Base-by-base conservation (phyloP, 1,140 invertebrate species). In the Megathymus violae region DNA sequence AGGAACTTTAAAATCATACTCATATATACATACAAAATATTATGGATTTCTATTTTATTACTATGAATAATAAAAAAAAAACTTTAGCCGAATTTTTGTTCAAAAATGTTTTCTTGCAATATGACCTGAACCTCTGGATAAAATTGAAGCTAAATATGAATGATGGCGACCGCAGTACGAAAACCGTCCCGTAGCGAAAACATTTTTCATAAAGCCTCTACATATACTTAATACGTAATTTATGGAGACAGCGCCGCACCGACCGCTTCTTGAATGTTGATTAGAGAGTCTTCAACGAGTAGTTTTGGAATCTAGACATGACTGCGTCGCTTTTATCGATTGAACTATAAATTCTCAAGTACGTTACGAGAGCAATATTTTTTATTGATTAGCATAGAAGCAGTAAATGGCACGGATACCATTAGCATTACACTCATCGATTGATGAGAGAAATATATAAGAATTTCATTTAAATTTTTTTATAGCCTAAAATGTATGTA, bases 221-320 rank as follows among this genome's bases (percentile, higher is more conserved):
- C 76, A 80, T 74, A 85, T 81, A 80, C 79, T 87, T 87, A 80
- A 86, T 88, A 86, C 77, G 80, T 81, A 88, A 88, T 89, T 86
- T 88, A 87, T 89, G 85, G 68, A 85, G 86, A 87, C 83, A 82
- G 72, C 71, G 68, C 72, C 69, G 62, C 71, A 36, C 67, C 73
- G 71, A 64, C 64, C 80, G 79, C 74, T 71, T 19, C 81, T 84
- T 85, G 81, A 89, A 89, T 87, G 77, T 80, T 85, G 81, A 89
- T 89, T 82, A 85, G 82, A 87, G 78, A 82, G 75, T 77, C 69
- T 78, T 80, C 62, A 70, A 60, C 62, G 63, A 74, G 72, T 50
- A 54, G 54, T 69, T 72, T 71, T 71, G 58, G 71, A 85, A 77
- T 76, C n/a, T 50, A 52, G 73, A 76, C 64, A 64, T 69, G 62